Base-by-base conservation (phyloP, 2,797 vertebrate genomes). In the Acipenser ruthenus region DNA sequence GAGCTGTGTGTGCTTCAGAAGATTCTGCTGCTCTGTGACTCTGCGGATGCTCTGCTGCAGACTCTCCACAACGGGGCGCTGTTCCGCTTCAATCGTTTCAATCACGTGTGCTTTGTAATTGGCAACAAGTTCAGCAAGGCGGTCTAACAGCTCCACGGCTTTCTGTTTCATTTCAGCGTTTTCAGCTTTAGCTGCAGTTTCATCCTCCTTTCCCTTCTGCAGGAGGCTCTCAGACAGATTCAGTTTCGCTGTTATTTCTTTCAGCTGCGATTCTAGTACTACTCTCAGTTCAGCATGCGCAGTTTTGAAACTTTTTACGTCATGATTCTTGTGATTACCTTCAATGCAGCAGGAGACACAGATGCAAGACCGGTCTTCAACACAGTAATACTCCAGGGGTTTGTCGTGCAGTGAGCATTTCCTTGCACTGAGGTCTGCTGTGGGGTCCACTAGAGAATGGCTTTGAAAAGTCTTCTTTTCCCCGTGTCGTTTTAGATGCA, bases 1-100 rank as follows among this genome's bases (percentile, higher is more conserved):
- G 50, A 82, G 74, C 67, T 80, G 51, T 1, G 78, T 72, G 8
- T 72, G 68, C 66, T 75, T 86, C 37, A 91, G 72, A 67, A 78
- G 73, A 52, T 72, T 51, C 0, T 74, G 79, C 67, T 80, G 48
- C 58, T 83, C 77, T 3, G 75, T 70, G 0, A 83, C 73, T 37
- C 61, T 68, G 60, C 62, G 18, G 23, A 87, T 77, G 9, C 75
- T 75, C 8, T 56, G 23, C 37, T 60, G 47, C 18, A 74, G 1
- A 2, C 55, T 10, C 2, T 74, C 78, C 68, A 89, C 87, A 63
- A 64, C 50, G 63, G 63, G 37, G 63, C 50, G 37, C 15, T 64
- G 63, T 52, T 64, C 63, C 10, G 13, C 63, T 13, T 51, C 50
- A 6, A 68, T 61, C 50, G 15, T 23, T 23, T 23, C 23, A 23